Evolutionary conservation across 2,797 vertebrate genomes (phyloP).

Genomic region (Decapterus maruadsi): DNA sequence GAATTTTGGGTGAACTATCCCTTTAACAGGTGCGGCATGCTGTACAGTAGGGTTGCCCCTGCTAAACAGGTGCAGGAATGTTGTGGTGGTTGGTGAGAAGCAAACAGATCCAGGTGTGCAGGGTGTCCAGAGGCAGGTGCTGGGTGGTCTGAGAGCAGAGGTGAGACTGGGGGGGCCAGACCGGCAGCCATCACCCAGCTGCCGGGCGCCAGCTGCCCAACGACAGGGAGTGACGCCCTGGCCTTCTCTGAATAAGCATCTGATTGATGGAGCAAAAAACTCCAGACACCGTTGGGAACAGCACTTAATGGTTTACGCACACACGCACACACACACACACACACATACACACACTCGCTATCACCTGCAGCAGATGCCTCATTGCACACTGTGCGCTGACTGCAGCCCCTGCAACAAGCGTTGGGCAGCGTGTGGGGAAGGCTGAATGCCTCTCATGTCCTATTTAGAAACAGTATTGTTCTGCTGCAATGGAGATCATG

Average conservation of each 20-base stretch:
- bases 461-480: conserved; percentile 81
- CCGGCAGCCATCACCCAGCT: conserved; percentile 70
- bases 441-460: conserved; percentile 76
- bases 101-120: conserved; percentile 67
- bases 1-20: no score
- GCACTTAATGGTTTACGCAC: conserved; percentile 35
- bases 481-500: conserved; percentile 76
- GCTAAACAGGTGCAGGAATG: conserved; percentile 61
- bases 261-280: conserved; percentile 75
- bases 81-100: conserved; percentile 37
- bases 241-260: conserved; percentile 68
- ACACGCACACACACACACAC: conserved; percentile 23
- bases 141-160: conserved; percentile 70
- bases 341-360: conserved; percentile 19
- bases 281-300: conserved; percentile 47
- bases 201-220: conserved; percentile 71
- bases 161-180: conserved; percentile 38
- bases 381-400: conserved; percentile 46
- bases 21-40: conserved; percentile 53
- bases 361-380: conserved; percentile 75
- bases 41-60: conserved; percentile 24
- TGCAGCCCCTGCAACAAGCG: conserved; percentile 59
- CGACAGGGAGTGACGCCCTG: conserved; percentile 38
- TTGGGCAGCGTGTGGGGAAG: conserved; percentile 42
- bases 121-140: conserved; percentile 55